Evolutionary conservation across 2,797 vertebrate species (phyloP).

Genomic region (Luscinia luscinia): DNA sequence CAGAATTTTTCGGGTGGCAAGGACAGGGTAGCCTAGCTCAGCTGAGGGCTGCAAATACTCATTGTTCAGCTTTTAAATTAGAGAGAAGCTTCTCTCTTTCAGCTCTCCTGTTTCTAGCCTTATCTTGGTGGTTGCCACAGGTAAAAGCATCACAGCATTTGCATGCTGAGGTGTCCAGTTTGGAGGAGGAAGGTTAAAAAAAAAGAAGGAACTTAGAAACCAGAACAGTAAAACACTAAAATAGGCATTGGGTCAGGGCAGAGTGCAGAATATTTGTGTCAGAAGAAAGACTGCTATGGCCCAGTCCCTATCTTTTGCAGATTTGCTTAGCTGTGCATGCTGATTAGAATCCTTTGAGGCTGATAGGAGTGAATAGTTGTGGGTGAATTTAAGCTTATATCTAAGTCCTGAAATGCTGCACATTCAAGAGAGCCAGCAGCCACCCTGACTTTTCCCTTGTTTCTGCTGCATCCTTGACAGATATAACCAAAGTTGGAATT

Average conservation of each 20-base stretch:
- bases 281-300: neutral
- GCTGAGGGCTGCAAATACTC: neutral
- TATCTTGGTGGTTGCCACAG: neutral
- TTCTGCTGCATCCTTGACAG: neutral
- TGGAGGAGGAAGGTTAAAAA: neutral
- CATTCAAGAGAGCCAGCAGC: neutral
- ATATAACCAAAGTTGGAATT: neutral
- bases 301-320: neutral
- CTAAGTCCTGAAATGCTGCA: neutral
- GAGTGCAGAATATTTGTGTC: neutral
- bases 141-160: neutral
- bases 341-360: constrained; percentile 37
- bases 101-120: neutral
- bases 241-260: neutral
- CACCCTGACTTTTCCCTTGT: neutral
- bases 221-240: neutral
- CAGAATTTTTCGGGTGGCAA: neutral
- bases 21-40: neutral
- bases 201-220: neutral
- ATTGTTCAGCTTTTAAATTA: neutral
- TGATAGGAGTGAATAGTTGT: neutral
- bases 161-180: neutral
- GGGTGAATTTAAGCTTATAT: neutral
- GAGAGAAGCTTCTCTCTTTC: neutral
- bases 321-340: neutral